These are phyloP conservation scores for Caenorhabditis macrosperma DNA, from an alignment of 2,888 invertebrate genomes.

Conservation along the genomic window DNA sequence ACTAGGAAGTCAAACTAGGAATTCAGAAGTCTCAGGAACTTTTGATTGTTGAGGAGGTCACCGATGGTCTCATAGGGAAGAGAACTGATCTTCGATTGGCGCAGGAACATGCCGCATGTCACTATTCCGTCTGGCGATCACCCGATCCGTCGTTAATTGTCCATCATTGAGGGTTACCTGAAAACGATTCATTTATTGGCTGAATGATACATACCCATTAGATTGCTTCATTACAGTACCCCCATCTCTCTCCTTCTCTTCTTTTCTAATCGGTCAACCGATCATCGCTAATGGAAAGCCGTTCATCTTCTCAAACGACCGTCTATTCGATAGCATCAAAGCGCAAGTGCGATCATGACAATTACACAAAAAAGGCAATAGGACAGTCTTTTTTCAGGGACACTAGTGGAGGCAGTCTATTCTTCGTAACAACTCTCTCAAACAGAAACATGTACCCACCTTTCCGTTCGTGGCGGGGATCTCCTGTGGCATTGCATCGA, in stretches of 20 bases:
- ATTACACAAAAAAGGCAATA: not conserved
- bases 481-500: slow-evolving; percentile 12
- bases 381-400: too few species aligned
- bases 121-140: slow-evolving; percentile 63
- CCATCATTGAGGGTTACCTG: slow-evolving; percentile 54
- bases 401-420: too few species aligned
- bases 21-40: slow-evolving; percentile 38
- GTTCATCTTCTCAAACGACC: slow-evolving; percentile 2
- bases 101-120: slow-evolving; percentile 47
- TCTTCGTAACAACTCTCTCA: too few species aligned
- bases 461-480: not conserved
- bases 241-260: not conserved
- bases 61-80: slow-evolving; percentile 55
- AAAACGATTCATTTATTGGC: slow-evolving; percentile 1
- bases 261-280: not conserved
- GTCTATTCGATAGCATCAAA: not conserved
- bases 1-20: slow-evolving; percentile 43
- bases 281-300: slow-evolving; percentile 7
- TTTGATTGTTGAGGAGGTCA: not conserved
- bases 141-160: slow-evolving; percentile 58
- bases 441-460: too few species aligned
- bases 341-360: not conserved
- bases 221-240: not conserved
- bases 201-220: not conserved
- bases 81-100: slow-evolving; percentile 50